Conservation (phyloP, 2,888 invertebrate species). For the Stomorhina lunata region DNA sequence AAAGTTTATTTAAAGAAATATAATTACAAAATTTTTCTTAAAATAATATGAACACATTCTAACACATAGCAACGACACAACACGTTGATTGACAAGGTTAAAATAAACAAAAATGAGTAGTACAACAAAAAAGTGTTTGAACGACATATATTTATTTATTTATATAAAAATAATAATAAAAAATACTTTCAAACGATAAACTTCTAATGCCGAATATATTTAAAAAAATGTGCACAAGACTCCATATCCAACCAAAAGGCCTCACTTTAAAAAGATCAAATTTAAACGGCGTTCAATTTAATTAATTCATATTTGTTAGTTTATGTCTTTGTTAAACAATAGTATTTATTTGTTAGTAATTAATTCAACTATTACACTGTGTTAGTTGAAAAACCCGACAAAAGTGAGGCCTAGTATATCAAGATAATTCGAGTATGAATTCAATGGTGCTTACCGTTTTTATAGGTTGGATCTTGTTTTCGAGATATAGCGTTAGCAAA, state of each 20-base stretch:
- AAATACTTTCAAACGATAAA: slow-evolving; percentile 7
- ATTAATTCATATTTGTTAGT: neutral
- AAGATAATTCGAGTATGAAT: too few species aligned
- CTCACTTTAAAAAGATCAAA: neutral
- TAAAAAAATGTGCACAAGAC: neutral
- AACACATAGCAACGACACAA: slow-evolving; percentile 24
- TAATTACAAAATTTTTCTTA: neutral
- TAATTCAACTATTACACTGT: slow-evolving; percentile 25
- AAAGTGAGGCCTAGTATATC: too few species aligned
- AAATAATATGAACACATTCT: neutral
- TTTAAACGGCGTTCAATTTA: neutral
- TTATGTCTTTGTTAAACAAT: neutral
- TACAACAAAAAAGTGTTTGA: slow-evolving; percentile 20
- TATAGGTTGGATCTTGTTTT: too few species aligned
- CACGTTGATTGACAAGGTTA: slow-evolving; percentile 62
- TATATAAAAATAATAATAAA: slow-evolving; percentile 4
- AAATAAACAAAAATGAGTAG: slow-evolving; percentile 39
- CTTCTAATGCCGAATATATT: slow-evolving; percentile 7
- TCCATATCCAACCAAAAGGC: neutral
- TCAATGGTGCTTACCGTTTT: too few species aligned
- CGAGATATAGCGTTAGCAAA: too few species aligned
- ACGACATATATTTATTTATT: slow-evolving; percentile 14
- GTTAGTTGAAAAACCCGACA: too few species aligned
- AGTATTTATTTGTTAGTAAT: slow-evolving; percentile 10
- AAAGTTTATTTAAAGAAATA: neutral